Evolutionary conservation across 1,140 invertebrate genomes (phyloP).

Genomic region (Pachypeltis micranthus): DNA sequence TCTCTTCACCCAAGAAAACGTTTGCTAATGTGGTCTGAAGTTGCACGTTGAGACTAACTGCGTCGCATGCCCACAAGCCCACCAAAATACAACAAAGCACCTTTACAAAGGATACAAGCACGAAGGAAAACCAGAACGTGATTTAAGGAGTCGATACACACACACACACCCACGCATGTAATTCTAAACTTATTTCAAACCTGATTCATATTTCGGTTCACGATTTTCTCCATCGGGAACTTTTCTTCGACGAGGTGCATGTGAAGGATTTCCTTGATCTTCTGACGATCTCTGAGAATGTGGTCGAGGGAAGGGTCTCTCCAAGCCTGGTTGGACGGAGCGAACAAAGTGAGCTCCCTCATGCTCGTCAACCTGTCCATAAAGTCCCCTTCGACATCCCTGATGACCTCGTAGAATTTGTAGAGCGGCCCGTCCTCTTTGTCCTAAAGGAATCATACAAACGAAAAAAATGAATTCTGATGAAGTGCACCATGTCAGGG

Average conservation of each 20-base stretch:
- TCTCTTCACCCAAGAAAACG: too few relatives aligned
- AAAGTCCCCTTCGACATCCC: conserved; percentile 60
- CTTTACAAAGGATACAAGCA: too few relatives aligned
- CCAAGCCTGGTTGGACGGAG: conserved; percentile 78
- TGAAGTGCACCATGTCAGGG: too few relatives aligned
- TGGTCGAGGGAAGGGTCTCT: conserved; percentile 52
- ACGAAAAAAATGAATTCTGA: too few relatives aligned
- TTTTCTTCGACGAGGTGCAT: conserved; percentile 64
- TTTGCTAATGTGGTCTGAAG: too few relatives aligned
- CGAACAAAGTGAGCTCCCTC: conserved; percentile 70
- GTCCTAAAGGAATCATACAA: conserved; percentile 41
- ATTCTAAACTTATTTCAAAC: too few relatives aligned
- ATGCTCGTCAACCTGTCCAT: conserved; percentile 53
- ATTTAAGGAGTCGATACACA: too few relatives aligned
- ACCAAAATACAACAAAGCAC: too few relatives aligned
- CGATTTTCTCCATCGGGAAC: conserved; percentile 62
- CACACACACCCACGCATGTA: too few relatives aligned
- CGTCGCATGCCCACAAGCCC: too few relatives aligned
- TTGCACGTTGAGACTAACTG: too few relatives aligned
- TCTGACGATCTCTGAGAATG: conserved; percentile 42
- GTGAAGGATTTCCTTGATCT: conserved; percentile 60
- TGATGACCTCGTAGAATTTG: conserved; percentile 67
- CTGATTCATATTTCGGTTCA: conserved; percentile 52
- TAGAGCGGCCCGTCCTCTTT: conserved; percentile 69
- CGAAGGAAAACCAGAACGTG: too few relatives aligned